Evolutionary conservation across 2,888 invertebrate genomes (phyloP), one percentile per base, ranked within the genome.

Genomic region (Asteroscopus sphinx): DNA sequence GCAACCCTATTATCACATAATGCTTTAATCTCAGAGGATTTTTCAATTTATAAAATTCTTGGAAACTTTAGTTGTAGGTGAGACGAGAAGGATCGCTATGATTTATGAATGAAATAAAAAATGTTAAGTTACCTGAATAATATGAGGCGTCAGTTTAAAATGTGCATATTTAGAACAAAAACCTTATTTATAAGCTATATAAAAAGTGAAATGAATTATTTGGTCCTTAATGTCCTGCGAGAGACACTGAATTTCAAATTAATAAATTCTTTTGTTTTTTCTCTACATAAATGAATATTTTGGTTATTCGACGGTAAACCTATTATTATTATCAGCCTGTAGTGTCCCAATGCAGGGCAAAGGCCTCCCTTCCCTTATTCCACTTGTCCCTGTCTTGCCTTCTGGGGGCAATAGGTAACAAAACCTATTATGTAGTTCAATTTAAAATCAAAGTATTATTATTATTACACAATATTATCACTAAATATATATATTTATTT

Each of bases 1-100:
- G 55, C 62, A 62, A 68, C 79, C 85, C 86, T 75, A 69, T 83
- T 74, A 88, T 87, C 84, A 85, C 78, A 75, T 64, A 73, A 75
- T 71, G 63, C 75, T 74, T 75, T 77, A 77, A 80, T 74, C 73
- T 63, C 55, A 53, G 63, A 47, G 66, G 72, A 72, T 84, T 82
- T 76, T 84, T 87, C 84, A 89, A 86, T 88, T 86, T 86, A 76
- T 79, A 72, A 82, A 80, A 64, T 83, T 82, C 81, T 76, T 67
- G 77, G 82, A 82, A 82, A 71, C 75, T 58, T 79, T 79, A 79
- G 79, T 82, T 72, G 72, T 76, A 77, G 76, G 71, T 71, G 63
- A 71, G 78, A 68, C 80, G 81, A 78, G 79, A 78, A 73, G 77
- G 76, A 77, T 62, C 77, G 48, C 57, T 70, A 73, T 79, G 80